A percentile compares a stretch with the other conserved stretches of the same genome.
Evolutionary conservation across 2,113 vertebrate genomes (phyloP).

Genomic region (Syrmaticus mikado): DNA sequence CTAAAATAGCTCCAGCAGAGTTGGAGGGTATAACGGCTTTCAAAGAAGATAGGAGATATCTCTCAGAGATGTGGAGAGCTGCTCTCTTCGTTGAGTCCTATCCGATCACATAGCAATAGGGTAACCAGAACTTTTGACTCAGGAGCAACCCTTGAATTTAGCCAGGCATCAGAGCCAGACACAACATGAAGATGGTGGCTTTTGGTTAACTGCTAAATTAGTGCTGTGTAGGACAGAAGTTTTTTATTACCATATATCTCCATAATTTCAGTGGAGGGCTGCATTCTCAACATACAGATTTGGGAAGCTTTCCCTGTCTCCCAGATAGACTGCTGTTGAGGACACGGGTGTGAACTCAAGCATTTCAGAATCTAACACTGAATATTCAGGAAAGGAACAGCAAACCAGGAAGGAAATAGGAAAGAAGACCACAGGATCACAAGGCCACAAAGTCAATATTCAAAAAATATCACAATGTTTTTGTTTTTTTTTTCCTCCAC

Average conservation of each 20-base stretch:
- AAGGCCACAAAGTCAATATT: background rate
- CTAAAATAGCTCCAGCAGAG: slow-evolving; percentile 65
- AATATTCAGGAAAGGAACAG: background rate
- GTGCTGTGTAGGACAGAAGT: background rate
- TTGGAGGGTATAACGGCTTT: slow-evolving; percentile 69
- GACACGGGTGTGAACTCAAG: background rate
- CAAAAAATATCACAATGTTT: background rate
- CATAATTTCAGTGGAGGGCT: background rate
- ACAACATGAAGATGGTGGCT: background rate
- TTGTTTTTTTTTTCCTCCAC: fast-evolving
- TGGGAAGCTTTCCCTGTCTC: background rate
- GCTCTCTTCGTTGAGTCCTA: slow-evolving; percentile 25
- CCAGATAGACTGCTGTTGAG: fast-evolving
- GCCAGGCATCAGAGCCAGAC: background rate
- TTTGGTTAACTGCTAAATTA: background rate
- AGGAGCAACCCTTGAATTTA: background rate
- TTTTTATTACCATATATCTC: background rate
- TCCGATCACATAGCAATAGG: background rate
- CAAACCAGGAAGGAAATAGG: background rate
- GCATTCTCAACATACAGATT: background rate
- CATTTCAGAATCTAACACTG: background rate
- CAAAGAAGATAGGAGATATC: slow-evolving; percentile 64
- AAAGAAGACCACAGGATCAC: background rate
- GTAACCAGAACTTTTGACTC: slow-evolving; percentile 1
- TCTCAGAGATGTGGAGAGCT: slow-evolving; percentile 59